These are phyloP conservation scores for Drosophila heteroneura DNA, from an alignment of 2,888 invertebrate species.

Conservation along the genomic window DNA sequence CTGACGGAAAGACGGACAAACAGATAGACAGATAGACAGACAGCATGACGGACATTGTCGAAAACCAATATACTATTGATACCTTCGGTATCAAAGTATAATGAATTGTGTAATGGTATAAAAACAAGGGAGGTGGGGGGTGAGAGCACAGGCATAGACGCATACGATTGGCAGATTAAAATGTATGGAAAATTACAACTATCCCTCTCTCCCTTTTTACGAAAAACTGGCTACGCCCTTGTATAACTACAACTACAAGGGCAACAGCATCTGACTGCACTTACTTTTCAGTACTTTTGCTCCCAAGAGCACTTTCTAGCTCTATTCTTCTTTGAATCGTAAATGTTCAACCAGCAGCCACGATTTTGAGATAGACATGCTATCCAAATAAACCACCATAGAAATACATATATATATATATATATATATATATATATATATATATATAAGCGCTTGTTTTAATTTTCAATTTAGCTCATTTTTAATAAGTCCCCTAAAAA, in stretches of 20 bases:
- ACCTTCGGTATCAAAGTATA: too few species aligned
- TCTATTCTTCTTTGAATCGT: background rate
- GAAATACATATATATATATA: background rate
- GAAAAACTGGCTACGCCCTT: background rate
- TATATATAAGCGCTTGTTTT: background rate
- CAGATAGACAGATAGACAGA: too few species aligned
- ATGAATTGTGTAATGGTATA: background rate
- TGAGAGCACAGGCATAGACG: too few species aligned
- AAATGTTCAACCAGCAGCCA: background rate
- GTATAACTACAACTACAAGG: conserved; percentile 1
- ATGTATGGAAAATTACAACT: background rate
- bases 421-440: background rate
- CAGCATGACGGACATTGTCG: too few species aligned
- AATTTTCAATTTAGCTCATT: background rate
- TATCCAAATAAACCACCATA: background rate
- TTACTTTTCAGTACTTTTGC: background rate
- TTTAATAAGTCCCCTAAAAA: background rate
- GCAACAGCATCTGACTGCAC: background rate
- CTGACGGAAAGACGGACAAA: too few species aligned
- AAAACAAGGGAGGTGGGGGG: background rate
- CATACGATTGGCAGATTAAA: background rate
- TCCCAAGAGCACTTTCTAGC: background rate
- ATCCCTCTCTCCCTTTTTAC: background rate
- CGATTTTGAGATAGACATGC: background rate
- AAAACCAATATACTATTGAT: too few species aligned